Evolutionary conservation across 2,113 vertebrate genomes (phyloP), one percentile per base, ranked within the genome.

Genomic region (Pomatostomus ruficeps): DNA sequence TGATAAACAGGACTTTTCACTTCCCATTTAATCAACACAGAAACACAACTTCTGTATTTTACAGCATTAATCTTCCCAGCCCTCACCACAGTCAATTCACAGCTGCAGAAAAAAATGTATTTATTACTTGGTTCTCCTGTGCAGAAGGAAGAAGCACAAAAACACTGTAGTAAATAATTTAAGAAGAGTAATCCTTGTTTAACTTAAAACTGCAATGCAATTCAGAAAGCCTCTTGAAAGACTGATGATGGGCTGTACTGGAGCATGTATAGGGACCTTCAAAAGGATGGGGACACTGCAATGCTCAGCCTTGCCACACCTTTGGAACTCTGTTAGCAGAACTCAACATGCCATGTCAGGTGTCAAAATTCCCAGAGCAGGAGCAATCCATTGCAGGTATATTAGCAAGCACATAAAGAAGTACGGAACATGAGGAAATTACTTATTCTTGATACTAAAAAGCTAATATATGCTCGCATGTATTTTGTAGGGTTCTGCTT

Each of bases 401-500:
- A 36, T 45, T 33, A 86, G 79, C 79, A 83, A 79, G 20, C 17
- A 52, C 11, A 25, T 8, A 43, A 76, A 54, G 24, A 76, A 88
- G 38, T 43, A 57, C 18, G 58, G 49, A 54, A 77, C 25, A 33
- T 19, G 35, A 58, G 25, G 31, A 61, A 88, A 48, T 42, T 7
- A 65, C 48, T 49, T 57, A 71, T 17, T 36, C 26, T 23, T 21
- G 8, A 61, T 35, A 66, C 8, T 51, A 43, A 91, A 66, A 87
- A 35, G 9, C 11, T 26, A 62, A 16, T 3, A 16, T 8, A 46
- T 0, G 0, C 23, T 87, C 5, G 6, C 14, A 62, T 2, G 6
- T 33, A 22, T 36, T 75, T 61, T 65, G 31, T 15, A 76, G 48
- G 20, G 22, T 7, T 83, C 45, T 80, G 67, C 25, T 82, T 52